Base-by-base conservation (phyloP, 1,140 invertebrate genomes). In the Drosophila insularis region DNA sequence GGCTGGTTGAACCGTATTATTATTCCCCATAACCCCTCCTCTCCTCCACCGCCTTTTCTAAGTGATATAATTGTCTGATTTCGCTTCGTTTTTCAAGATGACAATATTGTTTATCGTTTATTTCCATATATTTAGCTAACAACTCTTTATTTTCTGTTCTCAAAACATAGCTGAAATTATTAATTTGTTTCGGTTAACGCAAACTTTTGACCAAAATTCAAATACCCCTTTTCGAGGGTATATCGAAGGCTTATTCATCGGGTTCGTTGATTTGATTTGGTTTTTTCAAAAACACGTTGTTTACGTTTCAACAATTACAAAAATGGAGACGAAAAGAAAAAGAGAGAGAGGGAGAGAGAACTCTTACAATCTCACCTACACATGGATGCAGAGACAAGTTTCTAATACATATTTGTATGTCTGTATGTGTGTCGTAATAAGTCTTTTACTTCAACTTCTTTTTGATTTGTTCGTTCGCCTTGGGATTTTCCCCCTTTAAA, bases 261-360 rank as follows among this genome's bases (percentile, higher is more conserved):
- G 46, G 74, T 77, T 77, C 74, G 67, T 77, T 77, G 74, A 63
- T 74, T 66, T 37, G 39, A 37, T 3, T 63, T 63, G 27, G 63
- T 39, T 55, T 43, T 8, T 27, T 2, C n/a, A 62, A 63, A 70
- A 82, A 87, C 82, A 89, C 75, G 82, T 89, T 86, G 82, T 86
- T 86, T 86, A 86, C 80, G 71, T 86, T 86, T 86, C 61, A 59
- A 67, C 84, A 89, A 79, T 74, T 68, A 71, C 77, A 65, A 71
- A 84, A 50, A 75, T 78, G 66, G 63, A 59, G 78, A 87, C 81
- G 76, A 79, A 2, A 27, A 4, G 23, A 5, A 70, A 67, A 43
- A 46, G 27, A 63, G 14, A 46, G 14, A 39, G 37, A 55, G 59
- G 2, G 56, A 53, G 17, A 43, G 72, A 37, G 27, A 31, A 17